Base-by-base conservation (phyloP, 1,140 invertebrate species). In the Melitaea cinxia region DNA sequence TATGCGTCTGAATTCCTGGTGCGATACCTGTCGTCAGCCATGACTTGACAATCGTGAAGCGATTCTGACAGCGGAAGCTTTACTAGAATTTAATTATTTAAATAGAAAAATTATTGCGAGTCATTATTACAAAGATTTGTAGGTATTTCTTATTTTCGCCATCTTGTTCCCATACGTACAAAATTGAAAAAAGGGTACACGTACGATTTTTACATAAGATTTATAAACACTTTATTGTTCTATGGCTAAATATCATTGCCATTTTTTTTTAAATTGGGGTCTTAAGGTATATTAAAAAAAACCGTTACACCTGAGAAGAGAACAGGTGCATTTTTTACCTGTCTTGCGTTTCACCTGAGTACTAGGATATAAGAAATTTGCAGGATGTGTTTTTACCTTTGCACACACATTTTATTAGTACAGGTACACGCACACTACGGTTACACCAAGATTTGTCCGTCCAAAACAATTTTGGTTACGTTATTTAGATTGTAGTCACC, bases 31-130 rank as follows among this genome's bases (percentile, higher is more conserved):
- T 89, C 86, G 84, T 61, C 66, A 74, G 65, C 80, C 74, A 79
- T 82, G 76, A 66, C 81, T 85, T 87, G 84, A 87, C 77, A 85
- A 67, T 67, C 69, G 80, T 89, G 86, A 89, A 73, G 78, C 58
- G 56, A 71, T 61, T 68, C 67, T 87, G 86, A 89, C 84, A 89
- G 80, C 70, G n/a, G n/a, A 78, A 56, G 66, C 26, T 53, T 7
- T 21, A n/a, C 9, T 4, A 7, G 6, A 19, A 9, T 21, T 19
- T 19, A 19, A 19, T 45, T 21, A 42, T 19, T 21, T 19, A 6
- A 45, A 6, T 45, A n/a, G 12, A 45, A 28, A 28, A 7, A 28
- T 3, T 4, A 28, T 4, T 7, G 26, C 26, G 7, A 28, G 26
- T 7, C 7, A 4, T 28, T 28, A 4, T 28, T 28, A 3, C 7